Evolutionary conservation across 2,888 invertebrate genomes (phyloP).

Genomic region (Agelastica alni): DNA sequence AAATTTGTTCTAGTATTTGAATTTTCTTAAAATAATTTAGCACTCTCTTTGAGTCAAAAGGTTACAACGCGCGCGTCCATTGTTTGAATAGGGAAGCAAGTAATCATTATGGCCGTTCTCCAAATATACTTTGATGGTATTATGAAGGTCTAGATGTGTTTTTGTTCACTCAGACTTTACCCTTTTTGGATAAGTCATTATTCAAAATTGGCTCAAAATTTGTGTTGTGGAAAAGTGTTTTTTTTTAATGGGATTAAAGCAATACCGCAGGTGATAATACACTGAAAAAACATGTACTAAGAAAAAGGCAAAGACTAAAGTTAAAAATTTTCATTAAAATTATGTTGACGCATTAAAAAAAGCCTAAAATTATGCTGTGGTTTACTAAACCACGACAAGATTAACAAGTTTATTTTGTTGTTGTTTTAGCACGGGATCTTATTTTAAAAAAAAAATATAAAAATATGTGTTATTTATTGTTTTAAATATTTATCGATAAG

Average conservation of each 20-base stretch:
- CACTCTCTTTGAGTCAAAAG: conserved; percentile 2
- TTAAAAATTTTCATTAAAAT: too few relatives aligned
- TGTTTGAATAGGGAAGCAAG: conserved; percentile 18
- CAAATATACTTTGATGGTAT: conserved; percentile 8
- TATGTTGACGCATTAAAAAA: too few relatives aligned
- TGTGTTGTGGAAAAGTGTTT: background rate
- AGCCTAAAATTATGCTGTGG: too few relatives aligned
- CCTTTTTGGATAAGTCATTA: conserved; percentile 5
- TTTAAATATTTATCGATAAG: too few relatives aligned
- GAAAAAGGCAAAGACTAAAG: too few relatives aligned
- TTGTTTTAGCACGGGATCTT: too few relatives aligned
- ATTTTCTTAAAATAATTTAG: background rate
- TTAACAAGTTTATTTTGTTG: too few relatives aligned
- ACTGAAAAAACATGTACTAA: too few relatives aligned
- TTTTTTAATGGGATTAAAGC: background rate
- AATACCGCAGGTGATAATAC: background rate
- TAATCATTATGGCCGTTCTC: conserved; percentile 9
- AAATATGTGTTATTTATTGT: too few relatives aligned
- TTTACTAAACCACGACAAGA: too few relatives aligned
- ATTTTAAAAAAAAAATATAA: too few relatives aligned
- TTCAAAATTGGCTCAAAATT: background rate
- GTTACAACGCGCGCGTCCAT: background rate
- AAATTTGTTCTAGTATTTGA: too few relatives aligned
- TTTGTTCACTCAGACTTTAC: conserved; percentile 10
- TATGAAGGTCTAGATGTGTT: conserved; percentile 11